phyloP scores from a whole-genome alignment of 2,113 vertebrate genomes.

The Brachionichthys hirsutus region DNA sequence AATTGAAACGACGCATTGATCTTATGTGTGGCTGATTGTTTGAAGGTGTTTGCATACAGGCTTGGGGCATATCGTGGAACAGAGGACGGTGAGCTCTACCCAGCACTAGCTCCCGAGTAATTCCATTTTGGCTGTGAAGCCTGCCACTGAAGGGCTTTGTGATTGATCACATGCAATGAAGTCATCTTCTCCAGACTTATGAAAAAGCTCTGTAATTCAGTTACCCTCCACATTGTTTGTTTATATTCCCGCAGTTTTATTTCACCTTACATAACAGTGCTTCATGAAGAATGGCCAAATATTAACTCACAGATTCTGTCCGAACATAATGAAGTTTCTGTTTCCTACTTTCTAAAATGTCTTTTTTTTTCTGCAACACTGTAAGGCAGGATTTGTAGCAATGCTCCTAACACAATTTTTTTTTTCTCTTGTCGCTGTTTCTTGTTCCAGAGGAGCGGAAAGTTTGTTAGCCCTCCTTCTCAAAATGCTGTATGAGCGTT shows the following conservation, averaged over 20 bases:
- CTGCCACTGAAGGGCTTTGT: slow-evolving; percentile 57
- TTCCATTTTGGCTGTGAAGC: slow-evolving; percentile 63
- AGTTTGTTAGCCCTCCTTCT: slow-evolving; percentile 77
- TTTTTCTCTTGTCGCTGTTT: slow-evolving; percentile 56
- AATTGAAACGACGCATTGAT: no score
- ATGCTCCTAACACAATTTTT: slow-evolving; percentile 51
- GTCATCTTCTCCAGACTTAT: slow-evolving; percentile 66
- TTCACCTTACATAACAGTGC: slow-evolving; percentile 58
- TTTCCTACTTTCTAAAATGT: slow-evolving; percentile 31
- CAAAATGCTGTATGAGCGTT: slow-evolving; percentile 72
- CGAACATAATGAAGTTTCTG: slow-evolving; percentile 65
- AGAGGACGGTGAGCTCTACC: slow-evolving; percentile 21
- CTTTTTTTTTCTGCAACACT: slow-evolving; percentile 49
- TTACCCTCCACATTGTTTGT: slow-evolving; percentile 66
- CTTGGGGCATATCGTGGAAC: background rate
- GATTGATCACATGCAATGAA: slow-evolving; percentile 69
- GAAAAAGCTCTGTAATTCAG: slow-evolving; percentile 68
- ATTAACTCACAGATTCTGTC: slow-evolving; percentile 62
- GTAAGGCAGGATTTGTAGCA: slow-evolving; percentile 35
- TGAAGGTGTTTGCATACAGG: slow-evolving; percentile 28
- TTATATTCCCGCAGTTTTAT: slow-evolving; percentile 67
- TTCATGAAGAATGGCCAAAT: slow-evolving; percentile 70
- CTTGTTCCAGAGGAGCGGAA: slow-evolving; percentile 76
- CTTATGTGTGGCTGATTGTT: slow-evolving; percentile 5
- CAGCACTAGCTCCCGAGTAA: slow-evolving; percentile 48